Base-by-base conservation (phyloP, 2,797 vertebrate species). In the Poeciliopsis turneri region DNA sequence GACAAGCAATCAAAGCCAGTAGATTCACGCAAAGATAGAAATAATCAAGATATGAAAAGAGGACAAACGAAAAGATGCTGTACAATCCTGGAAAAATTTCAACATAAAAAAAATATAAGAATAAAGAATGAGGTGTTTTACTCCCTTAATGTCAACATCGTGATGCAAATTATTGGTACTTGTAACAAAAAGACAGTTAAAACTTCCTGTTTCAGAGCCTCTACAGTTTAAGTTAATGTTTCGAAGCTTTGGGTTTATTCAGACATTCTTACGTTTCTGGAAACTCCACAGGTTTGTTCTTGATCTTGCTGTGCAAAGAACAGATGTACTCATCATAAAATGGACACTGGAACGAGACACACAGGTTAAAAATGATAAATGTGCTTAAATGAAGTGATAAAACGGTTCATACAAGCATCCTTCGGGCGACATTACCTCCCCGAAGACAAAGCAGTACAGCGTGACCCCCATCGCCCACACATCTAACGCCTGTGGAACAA, bases 401-500 rank as follows among this genome's bases (percentile, higher is more conserved):
- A 51, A 3, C 28, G 23, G 33, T 4, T 45, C 74, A 10, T 41
- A 23, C 20, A 36, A 18, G 30, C 1, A 23, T 72, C 59, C 57
- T 18, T 36, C 18, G 76, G 59, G 5, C 33, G 18, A 73, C 57
- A 95, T 95, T 91, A 99, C 98, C 97, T 95, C 97, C 77, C 98
- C 98, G 0, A 96, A 96, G 79, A 98, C 95, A 86, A 99, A 98
- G 92, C 98, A 99, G 94, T 96, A 98, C 30, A 99, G 94, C 0
- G 98, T 99, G 79, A 99, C 94, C 66, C 98, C 98, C 83, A 99
- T 97, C 77, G 98, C 98, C 98, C 98, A 99, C 36, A 99, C 96
- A 33, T 99, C 98, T 87, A 99, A 93, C 15, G 98, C 98, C 98
- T 99, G 94, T 72, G 92, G 93, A 75, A 85, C 78, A 93, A 77